A percentile compares a stretch with the other conserved stretches of the same genome.
phyloP scores from a whole-genome alignment of 2,797 vertebrate genomes.

The Lepilemur ruficaudatus region DNA sequence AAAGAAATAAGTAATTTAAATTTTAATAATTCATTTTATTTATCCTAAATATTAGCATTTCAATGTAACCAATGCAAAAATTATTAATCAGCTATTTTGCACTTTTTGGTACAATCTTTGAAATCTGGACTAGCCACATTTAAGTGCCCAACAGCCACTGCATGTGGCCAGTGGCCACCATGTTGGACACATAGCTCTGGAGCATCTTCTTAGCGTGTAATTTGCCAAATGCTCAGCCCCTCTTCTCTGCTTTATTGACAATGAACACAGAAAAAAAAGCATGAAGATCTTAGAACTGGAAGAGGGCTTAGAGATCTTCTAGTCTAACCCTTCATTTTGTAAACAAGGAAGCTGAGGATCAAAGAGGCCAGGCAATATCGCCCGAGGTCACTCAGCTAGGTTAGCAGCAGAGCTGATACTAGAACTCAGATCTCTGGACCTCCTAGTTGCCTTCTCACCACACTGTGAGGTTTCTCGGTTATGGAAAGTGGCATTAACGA shows the following conservation, averaged over 20 bases:
- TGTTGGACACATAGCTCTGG: not conserved
- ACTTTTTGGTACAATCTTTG: not conserved
- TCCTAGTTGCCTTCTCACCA: not conserved
- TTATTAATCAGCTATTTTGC: not conserved
- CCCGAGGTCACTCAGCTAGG: not conserved
- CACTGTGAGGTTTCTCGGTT: not conserved
- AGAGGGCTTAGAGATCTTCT: not conserved
- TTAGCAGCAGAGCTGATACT: not conserved
- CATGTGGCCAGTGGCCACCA: accelerated
- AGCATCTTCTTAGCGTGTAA: not conserved
- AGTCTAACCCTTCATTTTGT: not conserved
- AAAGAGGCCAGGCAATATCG: not conserved
- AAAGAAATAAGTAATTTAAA: not conserved
- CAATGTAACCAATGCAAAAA: not conserved
- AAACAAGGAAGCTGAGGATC: not conserved
- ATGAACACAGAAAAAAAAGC: not conserved
- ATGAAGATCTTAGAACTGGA: not conserved
- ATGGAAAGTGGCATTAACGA: too few relatives aligned
- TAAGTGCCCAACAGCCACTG: accelerated
- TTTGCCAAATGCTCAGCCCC: not conserved
- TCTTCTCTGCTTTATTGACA: not conserved
- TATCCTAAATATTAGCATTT: not conserved
- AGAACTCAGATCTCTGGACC: not conserved
- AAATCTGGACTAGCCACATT: not conserved
- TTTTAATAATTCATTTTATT: not conserved